A percentile compares a stretch with the other conserved stretches of the same genome.
These are phyloP conservation scores for Muntiacus reevesi DNA, from an alignment of 2,113 vertebrate species.

Conservation along the genomic window DNA sequence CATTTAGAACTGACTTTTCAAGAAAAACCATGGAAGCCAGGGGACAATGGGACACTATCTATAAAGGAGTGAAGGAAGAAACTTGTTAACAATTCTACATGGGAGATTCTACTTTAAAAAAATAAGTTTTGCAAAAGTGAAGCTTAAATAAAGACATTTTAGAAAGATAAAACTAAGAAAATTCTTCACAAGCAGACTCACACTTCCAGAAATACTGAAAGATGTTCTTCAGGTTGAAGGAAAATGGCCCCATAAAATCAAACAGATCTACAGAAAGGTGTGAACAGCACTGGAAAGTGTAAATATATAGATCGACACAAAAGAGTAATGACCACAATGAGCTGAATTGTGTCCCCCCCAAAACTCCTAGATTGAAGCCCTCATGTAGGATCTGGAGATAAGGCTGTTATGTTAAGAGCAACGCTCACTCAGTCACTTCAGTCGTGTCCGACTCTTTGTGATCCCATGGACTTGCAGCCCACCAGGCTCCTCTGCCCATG, in stretches of 20 bases:
- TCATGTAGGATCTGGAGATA: neutral
- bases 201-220: neutral
- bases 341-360: too few relatives aligned
- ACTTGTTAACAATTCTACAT: fast-evolving
- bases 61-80: neutral
- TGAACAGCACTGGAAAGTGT: too few relatives aligned
- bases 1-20: neutral
- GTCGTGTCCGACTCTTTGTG: neutral
- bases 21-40: neutral
- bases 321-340: too few relatives aligned
- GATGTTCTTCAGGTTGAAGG: neutral
- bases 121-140: neutral
- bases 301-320: too few relatives aligned
- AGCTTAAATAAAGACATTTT: neutral
- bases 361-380: too few relatives aligned
- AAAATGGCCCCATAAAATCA: neutral
- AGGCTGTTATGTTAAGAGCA: neutral
- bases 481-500: neutral
- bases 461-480: neutral
- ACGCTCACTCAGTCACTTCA: neutral
- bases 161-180: neutral
- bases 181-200: neutral
- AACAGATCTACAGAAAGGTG: fast-evolving
- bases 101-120: neutral
- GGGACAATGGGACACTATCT: fast-evolving